phyloP scores from a whole-genome alignment of 2,797 vertebrate species.

The Macrochelys suwanniensis region DNA sequence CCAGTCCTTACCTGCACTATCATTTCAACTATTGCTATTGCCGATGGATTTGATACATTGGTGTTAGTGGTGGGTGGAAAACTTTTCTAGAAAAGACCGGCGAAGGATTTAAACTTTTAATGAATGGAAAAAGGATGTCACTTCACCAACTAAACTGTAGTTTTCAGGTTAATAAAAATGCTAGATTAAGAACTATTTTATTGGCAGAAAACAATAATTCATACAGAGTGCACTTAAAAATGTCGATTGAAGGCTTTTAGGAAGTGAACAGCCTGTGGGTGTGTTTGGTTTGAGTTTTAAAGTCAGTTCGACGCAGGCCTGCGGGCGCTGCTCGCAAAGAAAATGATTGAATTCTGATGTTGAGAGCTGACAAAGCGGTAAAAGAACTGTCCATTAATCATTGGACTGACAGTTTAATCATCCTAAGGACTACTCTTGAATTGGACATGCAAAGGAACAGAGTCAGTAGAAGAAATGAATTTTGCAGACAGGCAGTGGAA shows the following conservation, averaged over 20 bases:
- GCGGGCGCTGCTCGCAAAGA: constrained; percentile 67
- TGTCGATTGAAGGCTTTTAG: constrained; percentile 65
- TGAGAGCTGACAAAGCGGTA: constrained; percentile 81
- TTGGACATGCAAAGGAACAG: constrained; percentile 55
- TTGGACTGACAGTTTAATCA: constrained; percentile 84
- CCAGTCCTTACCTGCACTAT: not conserved
- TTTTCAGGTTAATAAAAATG: constrained; percentile 25
- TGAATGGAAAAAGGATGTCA: constrained; percentile 60
- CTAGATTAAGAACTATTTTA: too few species aligned
- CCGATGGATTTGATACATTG: not conserved
- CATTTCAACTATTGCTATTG: constrained; percentile 47
- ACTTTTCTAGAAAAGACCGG: constrained; percentile 30
- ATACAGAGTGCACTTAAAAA: constrained; percentile 72
- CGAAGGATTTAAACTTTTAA: not conserved
- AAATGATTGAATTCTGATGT: constrained; percentile 82
- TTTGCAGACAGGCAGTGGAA: constrained; percentile 9
- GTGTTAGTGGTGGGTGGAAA: constrained; percentile 47
- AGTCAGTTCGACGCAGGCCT: constrained; percentile 72
- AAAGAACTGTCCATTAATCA: constrained; percentile 81
- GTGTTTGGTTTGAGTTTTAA: constrained; percentile 54
- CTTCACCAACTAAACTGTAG: constrained; percentile 63
- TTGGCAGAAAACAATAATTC: too few species aligned
- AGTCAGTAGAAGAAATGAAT: not conserved
- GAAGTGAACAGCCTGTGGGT: constrained; percentile 58
- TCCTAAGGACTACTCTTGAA: constrained; percentile 65